Evolutionary conservation across 1,140 invertebrate species (phyloP).

Genomic region (Glossosoma conforme): DNA sequence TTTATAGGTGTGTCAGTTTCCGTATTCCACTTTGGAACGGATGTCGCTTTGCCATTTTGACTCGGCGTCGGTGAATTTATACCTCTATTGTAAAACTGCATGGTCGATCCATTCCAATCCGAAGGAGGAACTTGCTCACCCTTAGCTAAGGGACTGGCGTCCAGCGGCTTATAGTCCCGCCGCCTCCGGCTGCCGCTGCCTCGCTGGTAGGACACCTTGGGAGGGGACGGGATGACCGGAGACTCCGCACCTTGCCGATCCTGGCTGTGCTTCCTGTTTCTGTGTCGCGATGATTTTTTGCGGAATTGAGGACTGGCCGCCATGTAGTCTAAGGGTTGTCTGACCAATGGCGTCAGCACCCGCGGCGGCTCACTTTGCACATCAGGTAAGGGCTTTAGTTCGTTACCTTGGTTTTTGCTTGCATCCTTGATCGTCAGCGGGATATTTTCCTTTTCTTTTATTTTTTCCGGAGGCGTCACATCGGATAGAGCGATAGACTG

Average conservation of each 20-base stretch:
- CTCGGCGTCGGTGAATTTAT: constrained; percentile 50
- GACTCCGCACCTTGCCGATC: constrained; percentile 58
- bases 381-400: constrained; percentile 40
- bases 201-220: constrained; percentile 53
- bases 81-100: constrained; percentile 60
- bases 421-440: constrained; percentile 36
- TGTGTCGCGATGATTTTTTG: constrained; percentile 60
- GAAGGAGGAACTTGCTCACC: constrained; percentile 10
- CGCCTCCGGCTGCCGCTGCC: constrained; percentile 50
- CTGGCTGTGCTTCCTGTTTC: constrained; percentile 53
- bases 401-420: constrained; percentile 45
- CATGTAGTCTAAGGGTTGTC: constrained; percentile 61
- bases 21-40: constrained; percentile 48
- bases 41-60: constrained; percentile 44
- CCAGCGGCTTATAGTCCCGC: constrained; percentile 51
- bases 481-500: constrained; percentile 59
- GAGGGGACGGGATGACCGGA: constrained; percentile 54
- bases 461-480: constrained; percentile 41
- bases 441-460: constrained; percentile 28
- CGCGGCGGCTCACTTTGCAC: constrained; percentile 23
- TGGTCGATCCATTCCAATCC: constrained; percentile 61
- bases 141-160: constrained; percentile 42
- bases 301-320: constrained; percentile 52
- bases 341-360: constrained; percentile 54
- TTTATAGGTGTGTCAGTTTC: constrained; percentile 55